These are phyloP conservation scores for Eidolon dupreanum DNA, from an alignment of 2,797 vertebrate genomes.

Conservation along the genomic window DNA sequence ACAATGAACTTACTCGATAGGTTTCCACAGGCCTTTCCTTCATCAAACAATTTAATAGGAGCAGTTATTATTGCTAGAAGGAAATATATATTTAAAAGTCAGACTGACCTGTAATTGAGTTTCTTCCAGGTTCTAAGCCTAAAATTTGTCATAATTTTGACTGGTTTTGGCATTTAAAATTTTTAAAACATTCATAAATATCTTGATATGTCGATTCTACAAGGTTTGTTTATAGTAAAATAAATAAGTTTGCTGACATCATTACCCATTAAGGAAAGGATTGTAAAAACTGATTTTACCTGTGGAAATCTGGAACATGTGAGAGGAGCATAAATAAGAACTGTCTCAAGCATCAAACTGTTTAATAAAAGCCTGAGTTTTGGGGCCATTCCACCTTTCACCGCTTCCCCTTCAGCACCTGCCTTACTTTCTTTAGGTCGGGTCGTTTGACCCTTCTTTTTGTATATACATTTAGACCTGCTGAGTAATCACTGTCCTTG, in stretches of 20 bases:
- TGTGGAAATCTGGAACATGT: neutral
- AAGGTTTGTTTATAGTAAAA: neutral
- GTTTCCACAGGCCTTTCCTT: neutral
- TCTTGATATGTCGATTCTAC: neutral
- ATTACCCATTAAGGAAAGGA: neutral
- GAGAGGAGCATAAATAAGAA: neutral
- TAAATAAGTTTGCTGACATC: neutral
- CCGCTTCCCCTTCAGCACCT: neutral
- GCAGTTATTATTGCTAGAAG: neutral
- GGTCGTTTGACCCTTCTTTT: slow-evolving; percentile 18
- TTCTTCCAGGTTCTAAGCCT: neutral
- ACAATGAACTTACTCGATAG: neutral
- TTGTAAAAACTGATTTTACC: neutral
- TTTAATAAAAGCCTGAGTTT: neutral
- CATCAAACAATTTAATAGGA: neutral
- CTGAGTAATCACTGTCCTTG: slow-evolving; percentile 86
- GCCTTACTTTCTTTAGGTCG: neutral
- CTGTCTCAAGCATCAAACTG: neutral
- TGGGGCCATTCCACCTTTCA: fast-evolving
- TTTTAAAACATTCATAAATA: neutral
- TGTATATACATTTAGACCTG: slow-evolving; percentile 68
- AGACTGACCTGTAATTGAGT: neutral
- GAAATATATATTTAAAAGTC: neutral
- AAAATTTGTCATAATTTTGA: neutral
- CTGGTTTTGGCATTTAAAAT: neutral